Evolutionary conservation across 2,888 invertebrate genomes (phyloP).

Genomic region (Acholoe squamosa): DNA sequence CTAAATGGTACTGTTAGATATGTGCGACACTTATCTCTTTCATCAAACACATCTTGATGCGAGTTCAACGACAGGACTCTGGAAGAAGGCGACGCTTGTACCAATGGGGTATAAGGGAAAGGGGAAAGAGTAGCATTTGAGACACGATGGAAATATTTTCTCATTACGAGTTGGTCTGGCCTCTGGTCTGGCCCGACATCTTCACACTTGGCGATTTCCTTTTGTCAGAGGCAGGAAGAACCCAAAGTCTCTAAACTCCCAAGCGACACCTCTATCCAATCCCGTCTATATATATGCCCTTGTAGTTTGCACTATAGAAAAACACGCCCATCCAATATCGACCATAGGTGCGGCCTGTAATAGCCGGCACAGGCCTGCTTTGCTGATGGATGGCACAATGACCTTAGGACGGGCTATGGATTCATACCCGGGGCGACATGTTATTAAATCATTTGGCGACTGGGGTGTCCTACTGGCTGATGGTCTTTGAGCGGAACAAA

Average conservation of each 20-base stretch:
- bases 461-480: neutral
- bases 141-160: neutral
- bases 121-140: neutral
- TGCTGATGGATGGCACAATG: neutral
- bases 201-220: neutral
- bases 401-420: neutral
- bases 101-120: too few species aligned
- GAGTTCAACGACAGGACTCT: too few species aligned
- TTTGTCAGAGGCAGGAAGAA: neutral
- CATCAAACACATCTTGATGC: too few species aligned
- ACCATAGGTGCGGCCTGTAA: neutral
- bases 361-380: neutral
- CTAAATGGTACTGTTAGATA: too few species aligned
- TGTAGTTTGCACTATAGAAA: neutral
- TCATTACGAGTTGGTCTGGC: neutral
- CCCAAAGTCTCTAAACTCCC: neutral
- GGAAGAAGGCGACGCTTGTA: too few species aligned
- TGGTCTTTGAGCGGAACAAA: neutral
- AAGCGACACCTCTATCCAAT: neutral
- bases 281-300: neutral
- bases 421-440: neutral
- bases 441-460: conserved; percentile 22
- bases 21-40: too few species aligned
- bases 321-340: neutral
- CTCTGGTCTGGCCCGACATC: neutral